A percentile compares a stretch with the other conserved stretches of the same genome.
Conservation (phyloP, 1,140 invertebrate genomes). For the Sweltsa coloradensis region DNA sequence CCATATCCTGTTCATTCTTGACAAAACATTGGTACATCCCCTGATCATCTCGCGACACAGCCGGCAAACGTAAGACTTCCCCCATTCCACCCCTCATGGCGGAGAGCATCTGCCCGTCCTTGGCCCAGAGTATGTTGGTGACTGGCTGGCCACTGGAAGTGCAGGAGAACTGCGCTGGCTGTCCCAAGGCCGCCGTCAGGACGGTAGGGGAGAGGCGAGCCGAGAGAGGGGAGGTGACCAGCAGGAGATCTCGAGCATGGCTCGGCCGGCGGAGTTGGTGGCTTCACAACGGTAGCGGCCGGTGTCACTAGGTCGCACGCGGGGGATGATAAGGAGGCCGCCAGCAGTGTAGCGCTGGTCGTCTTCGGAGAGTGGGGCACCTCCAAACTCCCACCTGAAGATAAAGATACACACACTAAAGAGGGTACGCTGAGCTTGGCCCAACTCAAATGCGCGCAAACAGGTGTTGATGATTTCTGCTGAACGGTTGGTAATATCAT, state of each 20-base stretch:
- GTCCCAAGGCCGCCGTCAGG: constrained; percentile 31
- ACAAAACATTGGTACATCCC: constrained; percentile 43
- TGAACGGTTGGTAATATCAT: too few relatives aligned
- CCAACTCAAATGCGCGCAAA: too few relatives aligned
- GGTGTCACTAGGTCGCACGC: constrained; percentile 22
- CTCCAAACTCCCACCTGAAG: constrained; percentile 7
- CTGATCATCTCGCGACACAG: constrained; percentile 31
- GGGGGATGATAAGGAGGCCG: constrained; percentile 26
- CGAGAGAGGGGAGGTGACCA: constrained; percentile 27
- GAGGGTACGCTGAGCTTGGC: too few relatives aligned
- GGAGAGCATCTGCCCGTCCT: constrained; percentile 23
- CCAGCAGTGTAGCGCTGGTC: constrained; percentile 19
- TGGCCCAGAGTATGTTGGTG: constrained; percentile 18
- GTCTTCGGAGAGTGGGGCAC: constrained; percentile 7
- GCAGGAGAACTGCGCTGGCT: constrained; percentile 32
- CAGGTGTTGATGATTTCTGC: too few relatives aligned
- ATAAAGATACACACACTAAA: too few relatives aligned
- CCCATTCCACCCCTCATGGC: constrained; percentile 19
- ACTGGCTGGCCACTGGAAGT: constrained; percentile 29
- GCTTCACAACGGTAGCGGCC: constrained; percentile 29
- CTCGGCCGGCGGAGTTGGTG: constrained; percentile 26
- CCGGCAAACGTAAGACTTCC: constrained; percentile 21
- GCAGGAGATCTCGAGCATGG: constrained; percentile 15
- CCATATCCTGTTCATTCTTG: constrained; percentile 29
- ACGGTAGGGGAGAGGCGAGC: constrained; percentile 28